phyloP scores from a whole-genome alignment of 2,888 invertebrate genomes.

The Drosophila mimica region DNA sequence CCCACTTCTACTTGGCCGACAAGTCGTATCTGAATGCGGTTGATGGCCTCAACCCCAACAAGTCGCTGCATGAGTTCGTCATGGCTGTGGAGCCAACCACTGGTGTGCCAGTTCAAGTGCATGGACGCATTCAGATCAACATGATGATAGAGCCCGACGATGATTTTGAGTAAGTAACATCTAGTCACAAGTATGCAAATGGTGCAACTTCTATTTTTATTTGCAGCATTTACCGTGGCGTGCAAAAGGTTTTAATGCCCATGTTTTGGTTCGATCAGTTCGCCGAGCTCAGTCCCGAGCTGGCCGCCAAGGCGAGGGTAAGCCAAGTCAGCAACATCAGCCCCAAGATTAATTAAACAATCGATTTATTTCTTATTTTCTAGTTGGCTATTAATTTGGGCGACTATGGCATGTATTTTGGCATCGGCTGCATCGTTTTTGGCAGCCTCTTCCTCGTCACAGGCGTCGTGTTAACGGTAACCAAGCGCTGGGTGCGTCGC shows the following conservation, averaged over 20 bases:
- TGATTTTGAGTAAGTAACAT: constrained; percentile 85
- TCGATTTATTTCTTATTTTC: neutral
- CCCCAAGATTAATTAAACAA: no score
- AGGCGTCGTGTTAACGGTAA: constrained; percentile 80
- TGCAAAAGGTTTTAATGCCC: constrained; percentile 88
- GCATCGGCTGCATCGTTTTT: constrained; percentile 74
- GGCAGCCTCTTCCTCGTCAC: constrained; percentile 77
- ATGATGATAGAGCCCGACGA: constrained; percentile 86
- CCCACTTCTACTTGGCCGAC: constrained; percentile 92
- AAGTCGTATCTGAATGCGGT: constrained; percentile 88
- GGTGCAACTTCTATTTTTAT: constrained; percentile 6
- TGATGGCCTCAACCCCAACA: constrained; percentile 88
- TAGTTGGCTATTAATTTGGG: constrained; percentile 81
- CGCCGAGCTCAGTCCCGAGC: constrained; percentile 87
- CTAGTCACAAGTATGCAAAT: neutral
- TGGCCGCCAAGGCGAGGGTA: constrained; percentile 85
- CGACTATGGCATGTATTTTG: constrained; percentile 80
- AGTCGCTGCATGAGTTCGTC: constrained; percentile 88
- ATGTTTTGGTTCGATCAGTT: constrained; percentile 92
- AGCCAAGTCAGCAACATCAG: neutral
- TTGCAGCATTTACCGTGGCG: constrained; percentile 87
- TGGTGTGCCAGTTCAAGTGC: constrained; percentile 91
- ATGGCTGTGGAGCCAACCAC: constrained; percentile 90
- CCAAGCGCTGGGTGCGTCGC: constrained; percentile 80
- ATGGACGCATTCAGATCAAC: constrained; percentile 92